Base-by-base conservation (phyloP, 2,888 invertebrate species). In the Agonopterix subpropinquella region DNA sequence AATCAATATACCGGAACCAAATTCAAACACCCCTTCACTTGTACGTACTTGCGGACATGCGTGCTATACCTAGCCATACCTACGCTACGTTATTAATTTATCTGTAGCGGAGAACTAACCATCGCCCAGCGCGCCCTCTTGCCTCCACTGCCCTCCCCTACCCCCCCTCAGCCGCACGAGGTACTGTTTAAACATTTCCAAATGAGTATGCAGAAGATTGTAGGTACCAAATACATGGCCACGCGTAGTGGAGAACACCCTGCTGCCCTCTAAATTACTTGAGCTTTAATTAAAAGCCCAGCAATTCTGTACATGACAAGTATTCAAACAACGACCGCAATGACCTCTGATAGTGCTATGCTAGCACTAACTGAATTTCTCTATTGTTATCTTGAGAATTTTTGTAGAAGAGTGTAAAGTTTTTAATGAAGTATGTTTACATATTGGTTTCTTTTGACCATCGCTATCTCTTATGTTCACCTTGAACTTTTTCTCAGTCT, bases 191-290 rank as follows among this genome's bases (percentile, higher is more conserved):
- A 87, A 86, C 85, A 85, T 82, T 81, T 80, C 87, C 76, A 85
- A 88, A 85, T 81, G 86, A 84, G 86, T 85, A 84, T 86, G 86
- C 87, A 83, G 80, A 80, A 81, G 79, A 81, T 77, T 80, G 73
- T 13, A 13, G 13, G 13, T 77, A 68, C 75, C 75, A 77, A 75
- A 79, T 75, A 81, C 80, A 80, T 76, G 77, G 77, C 73, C 79
- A 76, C 64, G 74, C 76, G 72, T 73, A 70, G 73, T 62, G 62
- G 64, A 44, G 49, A 43, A 58, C 57, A 55, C 61, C 45, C 45
- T 49, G 43, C 72, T 65, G 73, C 80, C 76, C 76, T 77, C 77
- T 85, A 84, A 87, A 86, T 86, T 87, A 87, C 87, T 80, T 64
- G 69, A 72, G 81, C 79, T 80, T 87, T 87, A 87, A 87, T 87